Evolutionary conservation across 1,140 invertebrate genomes (phyloP).

Genomic region (Diorhabda sublineata): DNA sequence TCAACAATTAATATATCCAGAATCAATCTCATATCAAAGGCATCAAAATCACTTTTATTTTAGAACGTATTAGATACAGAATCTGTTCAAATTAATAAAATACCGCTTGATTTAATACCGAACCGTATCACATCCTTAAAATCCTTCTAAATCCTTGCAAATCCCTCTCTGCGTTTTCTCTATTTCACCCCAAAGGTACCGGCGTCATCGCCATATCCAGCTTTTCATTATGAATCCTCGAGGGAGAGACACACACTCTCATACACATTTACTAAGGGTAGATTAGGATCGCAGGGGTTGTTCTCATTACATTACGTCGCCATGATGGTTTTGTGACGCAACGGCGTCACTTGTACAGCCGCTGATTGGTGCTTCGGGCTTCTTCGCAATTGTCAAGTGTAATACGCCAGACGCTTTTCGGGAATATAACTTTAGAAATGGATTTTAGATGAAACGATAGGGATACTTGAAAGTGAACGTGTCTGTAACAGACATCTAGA

Average conservation of each 20-base stretch:
- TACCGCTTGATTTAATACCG: conserved; percentile 2
- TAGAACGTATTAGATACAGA: no score
- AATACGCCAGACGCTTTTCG: not conserved
- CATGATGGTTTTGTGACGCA: conserved; percentile 15
- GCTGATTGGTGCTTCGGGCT: conserved; percentile 16
- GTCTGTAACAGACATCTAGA: not conserved
- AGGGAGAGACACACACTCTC: conserved; percentile 3
- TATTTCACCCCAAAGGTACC: not conserved
- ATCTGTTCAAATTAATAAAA: not conserved
- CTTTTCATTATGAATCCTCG: conserved; percentile 12
- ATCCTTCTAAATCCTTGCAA: conserved; percentile 5
- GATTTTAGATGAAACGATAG: not conserved
- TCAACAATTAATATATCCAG: no score
- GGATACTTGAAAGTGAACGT: not conserved
- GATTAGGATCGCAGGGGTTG: conserved; percentile 15
- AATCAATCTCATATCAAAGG: no score
- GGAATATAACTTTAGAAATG: not conserved
- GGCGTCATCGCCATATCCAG: conserved; percentile 1
- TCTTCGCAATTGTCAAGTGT: conserved; percentile 18
- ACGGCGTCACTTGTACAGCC: conserved; percentile 11
- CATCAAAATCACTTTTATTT: no score
- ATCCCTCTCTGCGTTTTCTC: conserved; percentile 3
- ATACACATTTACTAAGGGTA: conserved; percentile 8
- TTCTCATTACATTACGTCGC: conserved; percentile 20
- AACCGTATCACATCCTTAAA: not conserved